phyloP scores from a whole-genome alignment of 2,888 invertebrate species.

The Mimachlamys varia region DNA sequence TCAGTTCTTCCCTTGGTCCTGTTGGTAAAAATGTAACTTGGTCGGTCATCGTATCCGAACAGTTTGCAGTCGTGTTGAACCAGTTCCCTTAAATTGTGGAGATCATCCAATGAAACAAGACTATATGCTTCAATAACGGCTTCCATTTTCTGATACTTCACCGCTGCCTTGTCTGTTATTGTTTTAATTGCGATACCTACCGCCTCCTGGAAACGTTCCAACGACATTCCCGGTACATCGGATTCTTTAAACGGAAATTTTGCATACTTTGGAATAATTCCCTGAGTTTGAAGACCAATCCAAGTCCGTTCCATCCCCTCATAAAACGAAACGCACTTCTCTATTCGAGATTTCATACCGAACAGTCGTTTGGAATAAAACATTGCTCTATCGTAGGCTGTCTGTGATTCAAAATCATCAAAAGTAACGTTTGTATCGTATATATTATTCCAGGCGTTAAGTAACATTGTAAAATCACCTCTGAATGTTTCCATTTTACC shows the following conservation, averaged over 20 bases:
- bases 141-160: slow-evolving; percentile 59
- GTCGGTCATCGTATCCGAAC: slow-evolving; percentile 61
- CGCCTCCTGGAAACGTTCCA: slow-evolving; percentile 47
- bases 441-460: slow-evolving; percentile 48
- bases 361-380: slow-evolving; percentile 53
- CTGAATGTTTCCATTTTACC: slow-evolving; percentile 61
- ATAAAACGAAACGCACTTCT: slow-evolving; percentile 53
- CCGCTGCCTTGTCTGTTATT: slow-evolving; percentile 43
- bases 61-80: slow-evolving; percentile 61
- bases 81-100: slow-evolving; percentile 54
- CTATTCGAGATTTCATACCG: slow-evolving; percentile 49
- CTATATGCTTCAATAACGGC: slow-evolving; percentile 62
- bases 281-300: slow-evolving; percentile 64
- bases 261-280: slow-evolving; percentile 56
- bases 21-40: slow-evolving; percentile 45
- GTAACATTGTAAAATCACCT: slow-evolving; percentile 51
- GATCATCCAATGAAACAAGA: slow-evolving; percentile 48
- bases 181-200: slow-evolving; percentile 45
- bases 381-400: slow-evolving; percentile 52
- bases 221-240: slow-evolving; percentile 38
- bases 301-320: slow-evolving; percentile 59
- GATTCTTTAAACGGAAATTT: slow-evolving; percentile 54
- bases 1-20: background rate
- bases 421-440: slow-evolving; percentile 55
- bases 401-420: slow-evolving; percentile 58